Base-by-base conservation (phyloP, 2,113 vertebrate species). In the Triplophysa siluroides region DNA sequence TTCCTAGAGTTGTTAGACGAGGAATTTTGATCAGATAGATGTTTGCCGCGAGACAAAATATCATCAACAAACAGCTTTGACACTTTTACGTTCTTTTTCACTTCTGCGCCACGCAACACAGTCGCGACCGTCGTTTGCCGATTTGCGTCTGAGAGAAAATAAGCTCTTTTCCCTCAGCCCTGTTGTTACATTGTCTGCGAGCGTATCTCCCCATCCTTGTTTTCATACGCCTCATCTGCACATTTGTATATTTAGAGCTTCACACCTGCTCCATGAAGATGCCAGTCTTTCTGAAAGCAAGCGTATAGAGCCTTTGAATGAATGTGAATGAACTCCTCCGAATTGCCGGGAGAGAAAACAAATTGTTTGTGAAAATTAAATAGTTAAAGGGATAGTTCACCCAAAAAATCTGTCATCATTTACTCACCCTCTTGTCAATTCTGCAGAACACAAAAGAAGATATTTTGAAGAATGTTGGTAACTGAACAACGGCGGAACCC, bases 311-410 rank as follows among this genome's bases (percentile, higher is more conserved):
- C 66, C 45, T 52, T 80, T 72, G 47, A 83, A 77, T 23, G 64
- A 83, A 80, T 23, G 64, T 66, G 61, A 80, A 80, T 80, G 62
- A 80, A 66, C 70, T 74, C 50, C n/a, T n/a, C 24, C 26, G 45
- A 71, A 76, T 29, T 19, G 43, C 60, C 54, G 18, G 63, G 50
- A 14, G 45, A 3, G 21, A 52, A 41, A 33, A 26, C 11, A 26
- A 77, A 70, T n/a, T n/a, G 23, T 47, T 56, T 56, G 26, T 26
- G 14, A 16, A 60, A 60, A 60, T 41, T 23, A 38, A 1, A 38
- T 38, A 38, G 29, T 4, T 29, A 29, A 29, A 29, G 33, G 33
- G 33, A 38, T 38, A 38, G 33, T 38, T 38, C 33, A 38, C 33
- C 33, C 33, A 38, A 38, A 38, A 38, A 38, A 7, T 8, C 33